Evolutionary conservation across 2,888 invertebrate genomes (phyloP).

Genomic region (Xestobium rufovillosum): DNA sequence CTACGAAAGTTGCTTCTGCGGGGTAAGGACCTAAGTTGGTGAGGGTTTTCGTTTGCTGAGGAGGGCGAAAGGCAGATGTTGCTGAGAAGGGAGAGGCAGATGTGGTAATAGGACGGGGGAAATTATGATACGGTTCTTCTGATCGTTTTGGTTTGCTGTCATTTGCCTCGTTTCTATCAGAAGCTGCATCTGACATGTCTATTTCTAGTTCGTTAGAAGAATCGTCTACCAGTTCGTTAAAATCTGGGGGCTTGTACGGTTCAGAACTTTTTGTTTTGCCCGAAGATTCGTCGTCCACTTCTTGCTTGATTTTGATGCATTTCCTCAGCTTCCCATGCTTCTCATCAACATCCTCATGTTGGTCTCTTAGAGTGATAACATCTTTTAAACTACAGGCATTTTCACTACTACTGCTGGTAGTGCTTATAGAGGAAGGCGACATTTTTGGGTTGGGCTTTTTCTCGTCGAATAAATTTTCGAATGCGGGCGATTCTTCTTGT

Average conservation of each 20-base stretch:
- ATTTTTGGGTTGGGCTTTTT: conserved; percentile 60
- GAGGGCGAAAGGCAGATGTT: conserved; percentile 75
- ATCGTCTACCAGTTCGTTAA: conserved; percentile 69
- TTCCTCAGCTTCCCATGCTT: conserved; percentile 26
- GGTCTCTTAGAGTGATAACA: conserved; percentile 48
- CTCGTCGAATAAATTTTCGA: conserved; percentile 79
- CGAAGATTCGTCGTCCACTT: conserved; percentile 32
- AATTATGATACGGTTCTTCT: conserved; percentile 18
- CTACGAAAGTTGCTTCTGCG: conserved; percentile 69
- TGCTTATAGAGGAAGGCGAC: conserved; percentile 58
- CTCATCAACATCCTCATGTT: conserved; percentile 34
- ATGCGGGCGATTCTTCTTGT: conserved; percentile 71
- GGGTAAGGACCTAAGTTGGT: conserved; percentile 53
- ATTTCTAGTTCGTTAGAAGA: conserved; percentile 73
- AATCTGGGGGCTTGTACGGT: conserved; percentile 61
- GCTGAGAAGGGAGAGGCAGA: conserved; percentile 61
- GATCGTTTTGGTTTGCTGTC: conserved; percentile 32
- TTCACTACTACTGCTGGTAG: conserved; percentile 49
- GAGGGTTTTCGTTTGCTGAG: conserved; percentile 38
- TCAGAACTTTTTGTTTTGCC: conserved; percentile 22
- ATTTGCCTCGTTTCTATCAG: conserved; percentile 57
- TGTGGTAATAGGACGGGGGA: conserved; percentile 35
- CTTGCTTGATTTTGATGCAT: conserved; percentile 34
- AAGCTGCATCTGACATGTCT: conserved; percentile 65
- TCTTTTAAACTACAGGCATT: conserved; percentile 62